Conservation (phyloP, 1,140 invertebrate species). For the Bombus impatiens region DNA sequence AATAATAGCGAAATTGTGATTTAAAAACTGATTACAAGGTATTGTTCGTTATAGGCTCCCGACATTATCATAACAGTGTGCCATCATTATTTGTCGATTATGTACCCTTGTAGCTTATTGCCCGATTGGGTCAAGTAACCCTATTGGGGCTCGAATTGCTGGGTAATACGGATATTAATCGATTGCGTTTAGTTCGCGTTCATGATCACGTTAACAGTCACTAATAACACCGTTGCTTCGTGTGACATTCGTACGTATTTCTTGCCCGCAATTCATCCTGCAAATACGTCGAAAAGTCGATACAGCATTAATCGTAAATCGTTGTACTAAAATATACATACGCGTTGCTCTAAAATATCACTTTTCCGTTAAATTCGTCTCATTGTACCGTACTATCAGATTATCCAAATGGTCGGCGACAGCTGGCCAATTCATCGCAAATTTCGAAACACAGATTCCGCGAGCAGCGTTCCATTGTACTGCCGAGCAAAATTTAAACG, state of each 20-base stretch:
- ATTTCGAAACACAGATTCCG: constrained; percentile 1
- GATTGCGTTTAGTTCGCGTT: constrained; percentile 42
- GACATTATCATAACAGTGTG: constrained; percentile 43
- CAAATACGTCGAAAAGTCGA: background rate
- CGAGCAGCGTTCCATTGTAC: constrained; percentile 4
- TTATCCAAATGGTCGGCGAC: background rate
- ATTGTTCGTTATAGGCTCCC: background rate
- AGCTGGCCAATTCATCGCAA: background rate
- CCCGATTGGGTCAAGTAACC: constrained; percentile 38
- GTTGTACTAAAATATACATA: background rate
- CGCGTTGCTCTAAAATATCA: background rate
- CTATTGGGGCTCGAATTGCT: constrained; percentile 36
- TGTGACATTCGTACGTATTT: constrained; percentile 12
- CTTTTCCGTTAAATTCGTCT: background rate
- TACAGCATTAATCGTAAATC: background rate
- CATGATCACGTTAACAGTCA: constrained; percentile 35
- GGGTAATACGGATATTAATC: constrained; percentile 52
- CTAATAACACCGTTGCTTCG: background rate
- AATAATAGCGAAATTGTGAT: background rate
- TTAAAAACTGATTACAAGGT: background rate
- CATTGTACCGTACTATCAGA: background rate
- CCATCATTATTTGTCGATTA: constrained; percentile 47
- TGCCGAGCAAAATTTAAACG: constrained; percentile 1
- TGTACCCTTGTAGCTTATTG: constrained; percentile 50
- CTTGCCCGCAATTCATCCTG: background rate